Percentiles rank a stretch among this genome's conserved stretches.
Evolutionary conservation across 2,797 vertebrate genomes (phyloP).

Genomic region (Argentina silus): DNA sequence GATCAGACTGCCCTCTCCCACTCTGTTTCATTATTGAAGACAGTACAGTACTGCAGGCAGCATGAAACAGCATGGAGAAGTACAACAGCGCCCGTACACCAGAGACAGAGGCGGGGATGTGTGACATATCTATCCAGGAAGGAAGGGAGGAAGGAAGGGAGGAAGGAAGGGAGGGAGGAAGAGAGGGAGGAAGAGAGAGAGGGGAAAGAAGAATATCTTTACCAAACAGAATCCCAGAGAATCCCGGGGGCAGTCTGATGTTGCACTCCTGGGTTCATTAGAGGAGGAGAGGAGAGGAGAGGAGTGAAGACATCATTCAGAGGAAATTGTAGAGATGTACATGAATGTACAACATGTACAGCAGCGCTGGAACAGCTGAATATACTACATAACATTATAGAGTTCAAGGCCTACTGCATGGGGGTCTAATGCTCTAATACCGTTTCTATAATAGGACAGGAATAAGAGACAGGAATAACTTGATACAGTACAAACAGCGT

Average conservation of each 20-base stretch:
- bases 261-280: too few relatives aligned
- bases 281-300: too few relatives aligned
- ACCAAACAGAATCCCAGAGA: constrained; percentile 59
- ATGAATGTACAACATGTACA: too few relatives aligned
- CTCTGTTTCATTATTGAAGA: constrained; percentile 75
- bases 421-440: too few relatives aligned
- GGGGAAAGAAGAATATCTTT: constrained; percentile 7
- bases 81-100: constrained; percentile 26
- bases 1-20: constrained; percentile 46
- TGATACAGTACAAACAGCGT: too few relatives aligned
- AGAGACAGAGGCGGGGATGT: constrained; percentile 36
- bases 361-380: too few relatives aligned
- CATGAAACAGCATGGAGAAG: constrained; percentile 50
- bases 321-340: too few relatives aligned
- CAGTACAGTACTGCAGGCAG: constrained; percentile 36
- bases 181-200: not conserved
- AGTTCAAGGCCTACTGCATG: too few relatives aligned
- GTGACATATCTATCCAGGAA: constrained; percentile 47
- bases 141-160: not conserved
- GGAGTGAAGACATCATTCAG: too few relatives aligned
- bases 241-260: not conserved
- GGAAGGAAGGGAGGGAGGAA: not conserved
- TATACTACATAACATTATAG: too few relatives aligned
- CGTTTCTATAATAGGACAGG: too few relatives aligned
- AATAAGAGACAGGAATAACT: too few relatives aligned